Base-by-base conservation (phyloP, 2,113 vertebrate species). In the Equus quagga region DNA sequence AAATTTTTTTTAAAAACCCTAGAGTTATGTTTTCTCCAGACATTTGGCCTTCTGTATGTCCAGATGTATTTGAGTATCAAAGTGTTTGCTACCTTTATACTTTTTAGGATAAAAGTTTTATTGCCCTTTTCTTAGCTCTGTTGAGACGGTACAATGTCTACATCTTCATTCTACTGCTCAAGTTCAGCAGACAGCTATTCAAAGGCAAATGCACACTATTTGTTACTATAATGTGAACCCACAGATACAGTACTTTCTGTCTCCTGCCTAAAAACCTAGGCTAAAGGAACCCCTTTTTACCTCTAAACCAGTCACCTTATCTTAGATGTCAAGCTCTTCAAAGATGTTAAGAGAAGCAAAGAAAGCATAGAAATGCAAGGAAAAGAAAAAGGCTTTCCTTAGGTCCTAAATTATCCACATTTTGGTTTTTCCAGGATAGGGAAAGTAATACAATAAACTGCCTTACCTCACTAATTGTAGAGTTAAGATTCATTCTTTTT, bases 61-160 rank as follows among this genome's bases (percentile, higher is more conserved):
- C 17, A 70, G 49, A 13, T 44, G 4, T 33, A 73, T 36, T 93
- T 86, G 70, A 83, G 58, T 89, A 54, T 82, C 49, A 73, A 82
- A 31, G 9, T 56, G 10, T 92, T 90, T 78, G 33, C 72, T 91
- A 76, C 3, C 60, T 79, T 87, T 82, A 56, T 44, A 82, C 78
- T 33, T 79, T 73, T 87, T 54, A 91, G 18, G 54, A 72, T 82
- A 31, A 95, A 91, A 65, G 64, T 69, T 86, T 89, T 90, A 82
- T 83, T 79, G 94, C 62, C 56, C 4, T 60, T 36, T 73, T 83
- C 60, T 88, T 93, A 91, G 64, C 80, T 23, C 80, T 81, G 18
- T 51, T 90, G 73, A 75, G 31, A 70, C 46, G 24, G 23, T 41
- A 60, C 7, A 46, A 56, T 58, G 18, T 44, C 67, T 82, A 69